These are phyloP conservation scores for Drosophila tsacasi DNA, from an alignment of 1,140 invertebrate species.

Conservation along the genomic window DNA sequence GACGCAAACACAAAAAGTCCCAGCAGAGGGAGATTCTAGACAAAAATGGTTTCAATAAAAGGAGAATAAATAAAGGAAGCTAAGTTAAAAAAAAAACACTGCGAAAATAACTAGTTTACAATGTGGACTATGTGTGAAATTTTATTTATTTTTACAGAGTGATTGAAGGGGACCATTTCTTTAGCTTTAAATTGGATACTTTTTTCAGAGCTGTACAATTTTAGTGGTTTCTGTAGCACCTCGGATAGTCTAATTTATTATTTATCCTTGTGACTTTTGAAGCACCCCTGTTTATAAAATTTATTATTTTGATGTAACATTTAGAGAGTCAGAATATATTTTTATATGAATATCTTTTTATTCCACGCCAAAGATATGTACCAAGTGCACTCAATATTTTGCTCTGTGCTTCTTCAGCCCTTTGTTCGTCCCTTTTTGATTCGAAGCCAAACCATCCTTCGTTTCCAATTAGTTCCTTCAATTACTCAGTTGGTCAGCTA, in stretches of 20 bases:
- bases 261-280: too few relatives aligned
- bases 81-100: not conserved
- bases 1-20: not conserved
- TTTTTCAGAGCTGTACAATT: too few relatives aligned
- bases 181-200: too few relatives aligned
- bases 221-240: too few relatives aligned
- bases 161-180: too few relatives aligned
- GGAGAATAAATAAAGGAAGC: not conserved
- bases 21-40: not conserved
- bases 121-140: not conserved
- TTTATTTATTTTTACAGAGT: not conserved
- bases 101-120: not conserved
- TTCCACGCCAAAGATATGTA: not conserved
- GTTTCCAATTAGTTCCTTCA: constrained; percentile 48
- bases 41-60: not conserved
- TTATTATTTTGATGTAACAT: not conserved
- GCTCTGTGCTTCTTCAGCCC: not conserved
- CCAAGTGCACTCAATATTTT: not conserved
- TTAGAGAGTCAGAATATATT: not conserved
- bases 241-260: too few relatives aligned
- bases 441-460: constrained; percentile 3
- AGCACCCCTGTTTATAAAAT: too few relatives aligned
- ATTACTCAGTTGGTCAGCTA: constrained; percentile 54
- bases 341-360: not conserved
- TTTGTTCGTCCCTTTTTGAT: not conserved